Base-by-base conservation (phyloP, 2,888 invertebrate species). In the Cantharis rufa region DNA sequence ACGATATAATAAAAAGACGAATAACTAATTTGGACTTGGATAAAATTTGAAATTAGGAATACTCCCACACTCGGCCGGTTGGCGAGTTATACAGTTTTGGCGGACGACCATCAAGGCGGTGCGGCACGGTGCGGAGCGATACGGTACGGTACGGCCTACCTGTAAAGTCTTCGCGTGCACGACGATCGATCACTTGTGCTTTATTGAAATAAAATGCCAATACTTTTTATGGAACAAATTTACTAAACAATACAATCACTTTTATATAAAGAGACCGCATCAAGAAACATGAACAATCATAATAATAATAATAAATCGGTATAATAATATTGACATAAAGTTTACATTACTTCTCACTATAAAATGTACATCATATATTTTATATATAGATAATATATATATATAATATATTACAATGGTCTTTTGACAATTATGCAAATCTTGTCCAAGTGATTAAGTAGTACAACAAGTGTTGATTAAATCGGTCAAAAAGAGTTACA, bases 191-290 rank as follows among this genome's bases (percentile, higher is more conserved):
- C n/a, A 48, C 32, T 71, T 32, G 24, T 9, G 64, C 64, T 66
- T 66, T 66, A 66, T 21, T n/a, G 21, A 71, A 63, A 68, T 15
- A 73, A 79, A 77, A 78, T 78, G 78, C 78, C 78, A 80, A 78
- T 64, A 62, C 77, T 24, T 72, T 84, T 79, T 84, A 84, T 85
- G 86, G 87, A 88, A 88, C 87, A 87, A 87, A 86, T 86, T 87
- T 85, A 87, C 87, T 88, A 87, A 88, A 88, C 88, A 87, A 86
- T 87, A 87, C 86, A 87, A 85, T 84, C 85, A 84, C 85, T 87
- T 87, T 86, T 85, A 84, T 86, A 86, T 83, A 81, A 84, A 86
- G 85, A 84, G 83, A 83, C 83, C 84, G 86, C 85, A 86, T 86
- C 84, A 85, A 85, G 87, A 87, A 87, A 87, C 87, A 87, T 86